phyloP scores from a whole-genome alignment of 1,140 invertebrate genomes.

The Zaprionus africanus region DNA sequence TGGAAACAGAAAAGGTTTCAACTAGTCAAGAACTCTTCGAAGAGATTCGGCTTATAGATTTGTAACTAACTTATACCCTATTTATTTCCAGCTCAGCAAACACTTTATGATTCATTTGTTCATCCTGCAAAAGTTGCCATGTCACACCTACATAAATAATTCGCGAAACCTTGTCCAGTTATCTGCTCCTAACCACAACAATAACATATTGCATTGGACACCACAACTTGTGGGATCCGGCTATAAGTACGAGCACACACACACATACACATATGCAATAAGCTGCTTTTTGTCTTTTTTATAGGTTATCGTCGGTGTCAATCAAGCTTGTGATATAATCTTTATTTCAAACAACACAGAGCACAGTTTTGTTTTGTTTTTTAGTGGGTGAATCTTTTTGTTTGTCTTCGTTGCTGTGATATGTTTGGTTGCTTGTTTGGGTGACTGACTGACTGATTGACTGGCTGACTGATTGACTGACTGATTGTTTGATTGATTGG shows the following conservation, averaged over 20 bases:
- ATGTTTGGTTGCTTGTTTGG: slow-evolving; percentile 49
- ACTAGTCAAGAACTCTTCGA: no score
- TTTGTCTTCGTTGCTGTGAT: slow-evolving; percentile 38
- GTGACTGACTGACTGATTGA: slow-evolving; percentile 57
- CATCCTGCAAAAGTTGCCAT: not conserved
- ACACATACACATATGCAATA: slow-evolving; percentile 2
- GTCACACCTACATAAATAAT: not conserved
- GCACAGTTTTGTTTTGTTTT: not conserved
- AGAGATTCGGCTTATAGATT: no score
- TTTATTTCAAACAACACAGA: slow-evolving; percentile 13
- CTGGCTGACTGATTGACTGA: slow-evolving; percentile 36
- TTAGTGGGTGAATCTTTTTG: slow-evolving; percentile 14
- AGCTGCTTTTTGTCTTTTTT: slow-evolving; percentile 16
- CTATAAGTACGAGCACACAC: slow-evolving; percentile 33
- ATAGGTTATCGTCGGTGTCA: slow-evolving; percentile 32
- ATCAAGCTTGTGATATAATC: slow-evolving; percentile 27
- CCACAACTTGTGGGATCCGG: not conserved
- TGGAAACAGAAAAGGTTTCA: not conserved
- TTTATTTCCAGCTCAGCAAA: not conserved
- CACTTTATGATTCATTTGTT: not conserved
- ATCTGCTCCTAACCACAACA: not conserved
- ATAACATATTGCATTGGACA: not conserved
- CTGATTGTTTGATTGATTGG: slow-evolving; percentile 54
- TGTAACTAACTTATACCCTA: no score
- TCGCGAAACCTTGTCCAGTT: not conserved